phyloP scores from a whole-genome alignment of 2,797 vertebrate species.

The Threskiornis aethiopicus region DNA sequence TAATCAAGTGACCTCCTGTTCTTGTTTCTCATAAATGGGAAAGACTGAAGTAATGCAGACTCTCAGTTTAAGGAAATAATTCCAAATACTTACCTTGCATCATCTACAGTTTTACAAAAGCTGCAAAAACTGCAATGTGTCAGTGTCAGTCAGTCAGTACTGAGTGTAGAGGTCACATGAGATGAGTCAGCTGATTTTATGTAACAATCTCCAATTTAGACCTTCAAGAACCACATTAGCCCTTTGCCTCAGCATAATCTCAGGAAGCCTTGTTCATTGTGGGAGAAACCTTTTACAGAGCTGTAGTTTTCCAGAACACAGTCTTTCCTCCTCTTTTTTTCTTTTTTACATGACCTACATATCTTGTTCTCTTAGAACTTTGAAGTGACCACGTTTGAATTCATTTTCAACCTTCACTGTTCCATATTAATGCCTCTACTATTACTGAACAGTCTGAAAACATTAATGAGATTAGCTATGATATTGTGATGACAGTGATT shows the following conservation, averaged over 20 bases:
- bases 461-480: background rate
- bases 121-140: background rate
- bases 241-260: background rate
- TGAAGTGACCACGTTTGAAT: background rate
- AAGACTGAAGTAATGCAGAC: background rate
- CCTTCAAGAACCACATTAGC: background rate
- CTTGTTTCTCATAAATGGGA: background rate
- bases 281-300: background rate
- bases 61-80: background rate
- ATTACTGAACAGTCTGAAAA: background rate
- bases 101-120: background rate
- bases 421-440: background rate
- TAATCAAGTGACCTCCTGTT: background rate
- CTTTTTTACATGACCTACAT: background rate
- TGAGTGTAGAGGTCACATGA: background rate
- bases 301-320: background rate
- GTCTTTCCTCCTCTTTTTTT: background rate
- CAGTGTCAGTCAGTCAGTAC: background rate
- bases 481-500: background rate
- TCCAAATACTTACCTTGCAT: background rate
- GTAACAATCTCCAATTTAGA: background rate
- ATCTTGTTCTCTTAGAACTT: background rate
- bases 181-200: conserved; percentile 44
- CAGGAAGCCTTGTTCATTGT: background rate
- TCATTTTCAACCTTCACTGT: background rate